Conservation (phyloP, 1,140 invertebrate genomes). For the Calliphora vicina region DNA sequence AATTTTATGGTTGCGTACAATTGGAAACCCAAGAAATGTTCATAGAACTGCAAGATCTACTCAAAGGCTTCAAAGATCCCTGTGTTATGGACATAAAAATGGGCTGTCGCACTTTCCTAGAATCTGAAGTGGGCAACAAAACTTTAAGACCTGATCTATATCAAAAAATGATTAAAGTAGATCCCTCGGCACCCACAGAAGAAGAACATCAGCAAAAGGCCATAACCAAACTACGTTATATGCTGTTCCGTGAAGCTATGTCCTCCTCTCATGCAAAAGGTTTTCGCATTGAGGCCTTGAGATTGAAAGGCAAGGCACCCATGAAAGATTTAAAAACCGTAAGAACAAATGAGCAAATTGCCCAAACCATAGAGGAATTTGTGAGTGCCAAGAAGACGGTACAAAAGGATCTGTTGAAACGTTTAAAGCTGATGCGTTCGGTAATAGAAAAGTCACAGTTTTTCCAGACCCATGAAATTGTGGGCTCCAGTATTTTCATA, state of each 20-base stretch:
- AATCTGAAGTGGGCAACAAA: slow-evolving; percentile 90
- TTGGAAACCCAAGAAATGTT: slow-evolving; percentile 86
- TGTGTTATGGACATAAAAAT: slow-evolving; percentile 94
- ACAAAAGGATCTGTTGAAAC: slow-evolving; percentile 73
- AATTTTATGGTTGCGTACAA: slow-evolving; percentile 82
- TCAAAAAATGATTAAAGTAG: slow-evolving; percentile 93
- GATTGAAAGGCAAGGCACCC: slow-evolving; percentile 77
- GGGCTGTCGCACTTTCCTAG: slow-evolving; percentile 91
- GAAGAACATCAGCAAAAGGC: slow-evolving; percentile 81
- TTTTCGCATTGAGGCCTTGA: slow-evolving; percentile 96
- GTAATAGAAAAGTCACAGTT: slow-evolving; percentile 87
- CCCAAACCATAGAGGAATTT: slow-evolving; percentile 81
- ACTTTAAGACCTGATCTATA: slow-evolving; percentile 81
- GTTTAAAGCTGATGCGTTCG: slow-evolving; percentile 79
- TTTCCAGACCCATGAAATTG: slow-evolving; percentile 90
- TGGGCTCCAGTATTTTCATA: slow-evolving; percentile 94
- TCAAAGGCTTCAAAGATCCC: slow-evolving; percentile 85
- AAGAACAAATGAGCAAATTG: slow-evolving; percentile 78
- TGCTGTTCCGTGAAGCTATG: slow-evolving; percentile 93
- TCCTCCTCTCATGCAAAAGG: slow-evolving; percentile 92
- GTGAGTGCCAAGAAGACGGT: slow-evolving; percentile 73
- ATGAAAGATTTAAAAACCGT: slow-evolving; percentile 81
- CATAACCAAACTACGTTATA: slow-evolving; percentile 93
- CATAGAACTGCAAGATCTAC: slow-evolving; percentile 88
- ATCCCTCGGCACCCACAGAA: slow-evolving; percentile 83